Evolutionary conservation across 2,888 invertebrate genomes (phyloP), one percentile per base, ranked within the genome.

Genomic region (Brachyptera risi): DNA sequence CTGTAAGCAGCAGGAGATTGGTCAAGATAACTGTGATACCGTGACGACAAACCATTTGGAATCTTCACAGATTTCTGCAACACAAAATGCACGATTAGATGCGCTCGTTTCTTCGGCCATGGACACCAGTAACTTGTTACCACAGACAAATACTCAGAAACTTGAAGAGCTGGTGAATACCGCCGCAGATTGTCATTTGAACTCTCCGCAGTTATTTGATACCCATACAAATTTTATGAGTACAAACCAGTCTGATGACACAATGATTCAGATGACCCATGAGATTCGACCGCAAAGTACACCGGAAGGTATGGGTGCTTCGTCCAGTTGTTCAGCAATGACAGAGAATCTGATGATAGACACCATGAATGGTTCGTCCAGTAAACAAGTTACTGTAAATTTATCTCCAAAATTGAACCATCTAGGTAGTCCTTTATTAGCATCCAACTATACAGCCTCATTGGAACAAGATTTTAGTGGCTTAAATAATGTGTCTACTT

Each of bases 81-180:
- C 59, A 19, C 56, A 62, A 17, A 51, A 21, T 27, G 38, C 59
- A 7, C 49, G 62, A 21, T 42, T 62, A 11, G 59, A 62, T 21
- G 62, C 49, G 1, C 9, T 62, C 49, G 59, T 62, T 11, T 59
- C 59, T 17, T 62, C 62, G 11, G 56, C 62, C 15, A 54, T 62
- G 15, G 37, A 47, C 21, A 42, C 21, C 17, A 7, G 3, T n/a
- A 19, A 17, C 19, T 17, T 21, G 38, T 3, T 15, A 5, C 13
- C 19, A 19, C 5, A 17, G 42, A 11, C 47, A 7, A 17, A 47
- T 13, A 21, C 47, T n/a, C 23, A 47, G n/a, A 47, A 24, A 13
- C 47, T 47, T 24, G 47, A 47, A 3, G 24, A 5, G 1, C 24
- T 47, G 21, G 21, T 47, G 5, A 23, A 21, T n/a, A 24, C 21